Evolutionary conservation across 2,888 invertebrate species (phyloP).

Genomic region (Cosmopolites sordidus): DNA sequence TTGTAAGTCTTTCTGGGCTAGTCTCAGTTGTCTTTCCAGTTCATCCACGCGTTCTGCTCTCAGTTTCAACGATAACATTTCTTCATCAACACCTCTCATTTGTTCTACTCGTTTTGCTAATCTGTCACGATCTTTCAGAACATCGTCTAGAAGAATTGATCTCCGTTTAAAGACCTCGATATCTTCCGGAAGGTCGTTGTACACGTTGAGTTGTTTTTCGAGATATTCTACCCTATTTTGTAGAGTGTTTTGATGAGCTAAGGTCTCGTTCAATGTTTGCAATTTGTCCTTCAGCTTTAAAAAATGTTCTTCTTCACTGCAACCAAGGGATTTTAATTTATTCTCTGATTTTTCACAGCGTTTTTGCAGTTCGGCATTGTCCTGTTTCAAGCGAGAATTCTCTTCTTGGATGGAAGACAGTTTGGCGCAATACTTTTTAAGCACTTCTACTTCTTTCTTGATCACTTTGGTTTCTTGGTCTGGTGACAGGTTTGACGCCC

Average conservation of each 20-base stretch:
- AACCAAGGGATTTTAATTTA: conserved; percentile 16
- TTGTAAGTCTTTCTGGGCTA: conserved; percentile 24
- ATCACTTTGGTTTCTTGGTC: conserved; percentile 40
- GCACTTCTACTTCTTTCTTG: conserved; percentile 39
- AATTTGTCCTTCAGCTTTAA: conserved; percentile 29
- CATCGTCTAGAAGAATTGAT: conserved; percentile 38
- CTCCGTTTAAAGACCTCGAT: conserved; percentile 37
- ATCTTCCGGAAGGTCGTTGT: conserved; percentile 37
- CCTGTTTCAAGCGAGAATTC: conserved; percentile 38
- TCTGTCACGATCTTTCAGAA: conserved; percentile 33
- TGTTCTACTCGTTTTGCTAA: conserved; percentile 36
- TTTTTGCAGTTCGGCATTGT: conserved; percentile 38
- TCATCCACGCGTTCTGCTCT: conserved; percentile 33
- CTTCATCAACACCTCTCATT: conserved; percentile 34
- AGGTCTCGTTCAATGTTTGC: conserved; percentile 27
- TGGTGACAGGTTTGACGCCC: conserved; percentile 31
- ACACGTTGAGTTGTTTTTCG: conserved; percentile 37
- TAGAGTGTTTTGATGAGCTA: conserved; percentile 37
- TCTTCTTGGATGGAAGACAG: conserved; percentile 41
- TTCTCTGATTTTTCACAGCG: conserved; percentile 27
- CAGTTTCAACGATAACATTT: conserved; percentile 30
- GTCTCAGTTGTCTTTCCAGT: conserved; percentile 35
- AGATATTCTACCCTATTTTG: conserved; percentile 34
- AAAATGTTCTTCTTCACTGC: conserved; percentile 1
- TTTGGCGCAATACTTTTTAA: conserved; percentile 43